Percentiles rank a stretch among this genome's conserved stretches.
Evolutionary conservation across 2,797 vertebrate genomes (phyloP).

Genomic region (Acrocephalus scirpaceus): DNA sequence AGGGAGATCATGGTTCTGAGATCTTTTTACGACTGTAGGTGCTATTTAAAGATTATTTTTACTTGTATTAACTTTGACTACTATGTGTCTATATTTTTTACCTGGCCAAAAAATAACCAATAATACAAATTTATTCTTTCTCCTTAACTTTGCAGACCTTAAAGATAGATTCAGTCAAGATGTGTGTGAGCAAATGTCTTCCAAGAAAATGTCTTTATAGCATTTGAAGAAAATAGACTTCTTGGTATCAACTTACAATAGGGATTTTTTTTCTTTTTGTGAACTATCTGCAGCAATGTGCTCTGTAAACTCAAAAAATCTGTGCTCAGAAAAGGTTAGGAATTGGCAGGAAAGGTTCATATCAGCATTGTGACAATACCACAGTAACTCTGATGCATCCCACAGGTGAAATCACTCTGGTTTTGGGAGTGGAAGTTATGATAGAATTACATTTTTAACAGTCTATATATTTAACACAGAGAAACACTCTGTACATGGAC

Average conservation of each 20-base stretch:
- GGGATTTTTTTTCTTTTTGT: neutral
- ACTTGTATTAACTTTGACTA: neutral
- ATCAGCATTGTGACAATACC: neutral
- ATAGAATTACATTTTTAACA: neutral
- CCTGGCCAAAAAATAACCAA: neutral
- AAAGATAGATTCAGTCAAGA: neutral
- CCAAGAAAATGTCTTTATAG: neutral
- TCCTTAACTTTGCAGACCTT: neutral
- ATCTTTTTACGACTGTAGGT: neutral
- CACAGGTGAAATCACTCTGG: neutral
- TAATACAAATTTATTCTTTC: neutral
- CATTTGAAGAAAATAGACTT: constrained; percentile 13
- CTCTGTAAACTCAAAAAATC: neutral
- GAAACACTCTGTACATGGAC: neutral
- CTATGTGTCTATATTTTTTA: neutral
- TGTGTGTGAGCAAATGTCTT: neutral
- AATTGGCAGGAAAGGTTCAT: neutral
- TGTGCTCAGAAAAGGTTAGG: neutral
- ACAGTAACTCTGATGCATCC: neutral
- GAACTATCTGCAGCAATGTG: neutral
- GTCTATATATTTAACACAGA: neutral
- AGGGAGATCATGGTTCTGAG: neutral
- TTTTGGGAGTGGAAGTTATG: neutral
- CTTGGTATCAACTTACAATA: neutral
- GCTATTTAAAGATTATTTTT: neutral